Evolutionary conservation across 2,888 invertebrate genomes (phyloP).

Genomic region (Proisotoma minuta): DNA sequence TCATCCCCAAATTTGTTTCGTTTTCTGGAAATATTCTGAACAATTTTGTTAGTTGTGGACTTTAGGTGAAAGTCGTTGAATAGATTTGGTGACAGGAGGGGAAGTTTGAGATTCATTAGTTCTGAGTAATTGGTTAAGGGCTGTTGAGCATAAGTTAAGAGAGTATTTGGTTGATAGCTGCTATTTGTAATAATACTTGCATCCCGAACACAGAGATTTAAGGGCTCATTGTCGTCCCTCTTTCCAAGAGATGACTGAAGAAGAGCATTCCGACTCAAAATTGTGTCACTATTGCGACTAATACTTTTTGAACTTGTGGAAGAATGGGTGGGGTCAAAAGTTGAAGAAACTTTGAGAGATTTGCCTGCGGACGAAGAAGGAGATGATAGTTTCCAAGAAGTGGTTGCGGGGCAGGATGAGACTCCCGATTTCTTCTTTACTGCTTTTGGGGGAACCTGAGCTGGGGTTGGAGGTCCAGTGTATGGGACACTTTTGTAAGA

Average conservation of each 20-base stretch:
- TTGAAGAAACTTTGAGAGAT: too few relatives aligned
- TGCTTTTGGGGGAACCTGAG: neutral
- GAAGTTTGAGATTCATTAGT: conserved; percentile 8
- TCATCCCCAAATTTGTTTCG: neutral
- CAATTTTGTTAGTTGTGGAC: neutral
- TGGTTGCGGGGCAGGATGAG: neutral
- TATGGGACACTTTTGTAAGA: conserved; percentile 38
- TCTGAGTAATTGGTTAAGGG: neutral
- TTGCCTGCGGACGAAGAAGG: too few relatives aligned
- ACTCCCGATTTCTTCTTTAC: neutral
- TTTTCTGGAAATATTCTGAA: neutral
- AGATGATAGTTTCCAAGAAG: neutral
- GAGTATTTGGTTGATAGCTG: neutral
- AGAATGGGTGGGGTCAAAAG: too few relatives aligned
- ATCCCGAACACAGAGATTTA: conserved; percentile 45
- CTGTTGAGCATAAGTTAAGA: neutral
- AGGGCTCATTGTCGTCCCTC: conserved; percentile 43
- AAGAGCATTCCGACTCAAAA: too few relatives aligned
- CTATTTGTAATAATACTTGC: neutral
- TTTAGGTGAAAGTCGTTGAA: conserved; percentile 27
- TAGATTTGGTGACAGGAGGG: conserved; percentile 14
- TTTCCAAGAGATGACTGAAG: too few relatives aligned
- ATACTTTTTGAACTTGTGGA: too few relatives aligned
- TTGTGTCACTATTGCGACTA: too few relatives aligned
- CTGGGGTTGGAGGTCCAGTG: conserved; percentile 18